phyloP scores from a whole-genome alignment of 35 echinoderm and acorn worm genomes.

The Ophiothrix spiculata region DNA sequence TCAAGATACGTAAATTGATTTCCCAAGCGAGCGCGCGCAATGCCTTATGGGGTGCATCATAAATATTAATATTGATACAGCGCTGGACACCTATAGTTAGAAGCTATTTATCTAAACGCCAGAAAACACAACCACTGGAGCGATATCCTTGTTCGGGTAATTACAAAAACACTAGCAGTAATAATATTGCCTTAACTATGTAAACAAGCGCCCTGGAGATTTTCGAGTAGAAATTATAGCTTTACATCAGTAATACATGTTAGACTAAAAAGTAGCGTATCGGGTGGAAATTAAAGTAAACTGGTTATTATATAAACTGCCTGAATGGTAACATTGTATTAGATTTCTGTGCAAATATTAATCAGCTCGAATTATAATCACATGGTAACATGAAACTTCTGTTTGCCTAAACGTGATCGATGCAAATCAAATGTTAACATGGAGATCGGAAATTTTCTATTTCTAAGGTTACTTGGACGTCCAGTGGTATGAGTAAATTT shows the following conservation, averaged over 20 bases:
- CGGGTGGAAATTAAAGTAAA: background rate
- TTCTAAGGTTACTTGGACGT: too few relatives aligned
- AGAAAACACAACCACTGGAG: constrained; percentile 6
- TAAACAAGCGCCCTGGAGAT: background rate
- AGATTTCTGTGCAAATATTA: background rate
- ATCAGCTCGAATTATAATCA: background rate
- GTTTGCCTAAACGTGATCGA: background rate
- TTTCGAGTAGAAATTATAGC: background rate
- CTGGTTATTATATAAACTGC: background rate
- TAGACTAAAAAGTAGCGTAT: background rate
- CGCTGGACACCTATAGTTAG: constrained; percentile 1
- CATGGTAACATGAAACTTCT: background rate
- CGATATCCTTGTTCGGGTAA: background rate
- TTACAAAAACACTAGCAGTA: constrained; percentile 1
- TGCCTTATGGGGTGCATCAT: constrained; percentile 8
- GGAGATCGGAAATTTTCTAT: too few relatives aligned
- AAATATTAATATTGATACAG: constrained; percentile 17
- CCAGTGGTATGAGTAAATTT: too few relatives aligned
- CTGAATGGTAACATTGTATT: background rate
- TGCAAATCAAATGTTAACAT: too few relatives aligned
- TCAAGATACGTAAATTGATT: background rate
- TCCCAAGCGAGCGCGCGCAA: background rate
- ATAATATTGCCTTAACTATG: constrained; percentile 5
- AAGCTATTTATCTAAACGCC: constrained; percentile 2
- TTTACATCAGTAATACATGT: background rate